Evolutionary conservation across 2,888 invertebrate species (phyloP).

Genomic region (Leucophora obtusa): DNA sequence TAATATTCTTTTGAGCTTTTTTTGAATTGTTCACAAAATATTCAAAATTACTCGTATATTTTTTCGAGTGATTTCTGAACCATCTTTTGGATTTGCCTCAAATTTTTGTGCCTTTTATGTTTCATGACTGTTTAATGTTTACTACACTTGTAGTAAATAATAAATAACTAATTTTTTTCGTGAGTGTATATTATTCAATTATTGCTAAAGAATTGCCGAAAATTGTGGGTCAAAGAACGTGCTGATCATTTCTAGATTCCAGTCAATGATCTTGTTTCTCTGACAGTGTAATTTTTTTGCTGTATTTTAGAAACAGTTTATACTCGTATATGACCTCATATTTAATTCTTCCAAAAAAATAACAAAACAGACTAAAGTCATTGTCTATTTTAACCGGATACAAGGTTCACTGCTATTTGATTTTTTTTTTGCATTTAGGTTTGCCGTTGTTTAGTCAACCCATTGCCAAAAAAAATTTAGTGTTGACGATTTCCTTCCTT

Average conservation of each 20-base stretch:
- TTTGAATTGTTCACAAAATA: too few relatives aligned
- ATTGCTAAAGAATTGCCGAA: not conserved
- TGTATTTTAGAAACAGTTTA: slow-evolving; percentile 28
- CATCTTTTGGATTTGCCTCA: too few relatives aligned
- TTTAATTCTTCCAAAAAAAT: slow-evolving; percentile 17
- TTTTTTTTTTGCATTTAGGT: slow-evolving; percentile 61
- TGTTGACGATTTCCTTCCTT: slow-evolving; percentile 58
- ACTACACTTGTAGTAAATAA: too few relatives aligned
- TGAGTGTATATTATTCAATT: not conserved
- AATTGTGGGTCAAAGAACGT: not conserved
- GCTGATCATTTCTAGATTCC: not conserved
- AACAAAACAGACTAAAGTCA: slow-evolving; percentile 13
- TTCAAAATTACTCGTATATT: too few relatives aligned
- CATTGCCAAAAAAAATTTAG: slow-evolving; percentile 51
- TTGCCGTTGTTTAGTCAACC: slow-evolving; percentile 48
- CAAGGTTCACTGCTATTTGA: slow-evolving; percentile 56
- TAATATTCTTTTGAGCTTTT: too few relatives aligned
- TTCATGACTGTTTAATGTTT: too few relatives aligned
- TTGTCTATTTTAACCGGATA: slow-evolving; percentile 58
- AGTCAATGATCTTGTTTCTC: not conserved
- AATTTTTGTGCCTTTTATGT: too few relatives aligned
- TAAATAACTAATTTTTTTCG: too few relatives aligned
- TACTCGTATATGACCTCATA: slow-evolving; percentile 48
- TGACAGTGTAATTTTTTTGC: not conserved
- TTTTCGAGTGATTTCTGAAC: too few relatives aligned